These are phyloP conservation scores for Syngnathus acus DNA, from an alignment of 2,797 vertebrate species.

Conservation along the genomic window DNA sequence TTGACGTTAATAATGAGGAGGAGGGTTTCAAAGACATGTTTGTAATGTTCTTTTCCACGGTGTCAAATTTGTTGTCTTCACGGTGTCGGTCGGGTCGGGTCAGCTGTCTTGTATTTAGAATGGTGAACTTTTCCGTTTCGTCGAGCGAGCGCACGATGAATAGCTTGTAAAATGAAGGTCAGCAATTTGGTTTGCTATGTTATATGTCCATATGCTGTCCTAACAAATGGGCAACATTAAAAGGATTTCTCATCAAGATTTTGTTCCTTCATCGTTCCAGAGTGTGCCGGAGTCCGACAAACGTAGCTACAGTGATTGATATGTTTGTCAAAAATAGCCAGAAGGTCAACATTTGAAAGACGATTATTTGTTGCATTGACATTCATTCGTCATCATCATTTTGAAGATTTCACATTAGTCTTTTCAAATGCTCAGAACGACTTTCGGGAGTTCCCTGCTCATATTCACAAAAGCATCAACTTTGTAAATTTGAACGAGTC, in stretches of 20 bases:
- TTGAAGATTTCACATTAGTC: no score
- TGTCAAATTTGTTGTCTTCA: neutral
- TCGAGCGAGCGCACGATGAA: neutral
- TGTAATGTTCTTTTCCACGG: neutral
- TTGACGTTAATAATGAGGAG: no score
- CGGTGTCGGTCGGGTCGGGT: neutral
- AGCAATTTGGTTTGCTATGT: neutral
- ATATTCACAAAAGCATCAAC: no score
- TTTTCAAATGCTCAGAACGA: no score
- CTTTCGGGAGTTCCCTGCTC: no score
- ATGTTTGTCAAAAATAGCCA: no score
- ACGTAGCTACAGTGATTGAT: no score
- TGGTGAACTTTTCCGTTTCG: neutral
- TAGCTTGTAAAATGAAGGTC: neutral
- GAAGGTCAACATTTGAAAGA: no score
- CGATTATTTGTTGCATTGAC: no score
- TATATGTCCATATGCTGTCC: neutral
- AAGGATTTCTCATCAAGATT: neutral
- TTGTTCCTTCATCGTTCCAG: neutral
- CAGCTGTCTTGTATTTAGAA: neutral
- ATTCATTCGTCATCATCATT: no score
- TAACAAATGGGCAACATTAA: neutral
- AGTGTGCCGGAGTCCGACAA: no score
- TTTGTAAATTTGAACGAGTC: no score
- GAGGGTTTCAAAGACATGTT: neutral